Percentiles rank a stretch among this genome's conserved stretches.
These are phyloP conservation scores for Procambarus clarkii DNA, from an alignment of 1,140 invertebrate species.

Conservation along the genomic window DNA sequence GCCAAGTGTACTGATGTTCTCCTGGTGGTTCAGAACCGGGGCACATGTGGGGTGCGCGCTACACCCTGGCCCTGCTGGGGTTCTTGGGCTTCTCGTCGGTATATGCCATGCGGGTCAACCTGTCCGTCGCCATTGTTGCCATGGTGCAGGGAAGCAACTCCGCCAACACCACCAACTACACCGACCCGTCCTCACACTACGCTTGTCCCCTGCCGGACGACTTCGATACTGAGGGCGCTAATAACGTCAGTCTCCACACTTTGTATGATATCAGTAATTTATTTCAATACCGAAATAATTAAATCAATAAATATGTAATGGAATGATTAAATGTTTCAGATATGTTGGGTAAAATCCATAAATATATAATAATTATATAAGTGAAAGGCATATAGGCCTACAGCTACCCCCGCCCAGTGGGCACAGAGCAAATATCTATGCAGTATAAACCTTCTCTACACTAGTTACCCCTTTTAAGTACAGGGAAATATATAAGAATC, in stretches of 20 bases:
- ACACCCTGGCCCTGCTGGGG: conserved; percentile 85
- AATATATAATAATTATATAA: too few species aligned
- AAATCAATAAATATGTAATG: too few species aligned
- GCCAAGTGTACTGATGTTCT: neutral
- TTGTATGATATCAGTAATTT: too few species aligned
- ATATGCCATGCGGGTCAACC: conserved; percentile 93
- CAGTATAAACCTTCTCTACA: too few species aligned
- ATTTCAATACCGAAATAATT: too few species aligned
- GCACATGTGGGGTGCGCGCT: conserved; percentile 76
- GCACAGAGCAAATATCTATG: too few species aligned
- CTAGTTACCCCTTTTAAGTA: too few species aligned
- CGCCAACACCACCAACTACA: conserved; percentile 46
- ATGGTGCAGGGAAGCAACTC: conserved; percentile 83
- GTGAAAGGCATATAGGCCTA: too few species aligned
- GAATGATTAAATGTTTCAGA: too few species aligned
- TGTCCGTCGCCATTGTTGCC: conserved; percentile 94
- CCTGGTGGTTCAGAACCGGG: neutral
- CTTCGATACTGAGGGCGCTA: neutral
- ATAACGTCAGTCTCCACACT: neutral
- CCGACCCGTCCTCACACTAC: neutral
- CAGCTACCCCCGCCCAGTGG: too few species aligned
- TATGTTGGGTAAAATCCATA: too few species aligned
- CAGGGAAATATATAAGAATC: too few species aligned
- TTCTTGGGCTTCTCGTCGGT: conserved; percentile 89
- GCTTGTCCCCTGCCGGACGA: conserved; percentile 10